Evolutionary conservation across 2,888 invertebrate species (phyloP), one percentile per base, ranked within the genome.

Genomic region (Drymonia ruficornis): DNA sequence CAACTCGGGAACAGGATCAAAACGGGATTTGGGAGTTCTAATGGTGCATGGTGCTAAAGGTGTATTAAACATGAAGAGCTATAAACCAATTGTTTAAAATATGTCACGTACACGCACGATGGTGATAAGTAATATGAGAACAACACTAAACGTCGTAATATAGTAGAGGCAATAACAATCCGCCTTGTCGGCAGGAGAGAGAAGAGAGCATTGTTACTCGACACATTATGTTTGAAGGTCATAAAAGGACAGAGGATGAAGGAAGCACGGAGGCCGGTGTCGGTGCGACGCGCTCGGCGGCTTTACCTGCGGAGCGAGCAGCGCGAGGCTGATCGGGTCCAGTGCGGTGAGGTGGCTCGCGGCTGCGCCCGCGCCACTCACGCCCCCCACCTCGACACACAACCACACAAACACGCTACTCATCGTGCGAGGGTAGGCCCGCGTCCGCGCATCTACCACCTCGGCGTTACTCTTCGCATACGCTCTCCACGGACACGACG

Each of bases 381-480:
- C 84, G 89, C 93, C 93, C 84, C 93, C 93, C 91, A 94, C 93
- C 94, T 94, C 93, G 86, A 93, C 92, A 93, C 93, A 93, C 87
- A 90, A 91, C 89, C 91, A 91, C 90, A 92, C 89, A 91, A 88
- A 91, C 84, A 88, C 91, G 89, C 89, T 91, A 91, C 91, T 91
- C 84, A 90, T 88, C 87, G 90, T 89, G 90, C 88, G 84, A 82
- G 83, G 80, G 75, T 74, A 56, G 55, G 55, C 56, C 62, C 63
- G 78, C 79, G 72, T 70, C 74, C 62, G 63, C 70, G 61, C 61
- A 67, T 73, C 74, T 68, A 67, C 65, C 55, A 54, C 78, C 76
- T 76, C 83, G 76, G 74, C 78, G 76, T 81, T 80, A 69, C 81
- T 80, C 81, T 82, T 76, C 81, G 81, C 83, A 81, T 77, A 56